Evolutionary conservation across 2,888 invertebrate species (phyloP).

Genomic region (Anaspis maculata): DNA sequence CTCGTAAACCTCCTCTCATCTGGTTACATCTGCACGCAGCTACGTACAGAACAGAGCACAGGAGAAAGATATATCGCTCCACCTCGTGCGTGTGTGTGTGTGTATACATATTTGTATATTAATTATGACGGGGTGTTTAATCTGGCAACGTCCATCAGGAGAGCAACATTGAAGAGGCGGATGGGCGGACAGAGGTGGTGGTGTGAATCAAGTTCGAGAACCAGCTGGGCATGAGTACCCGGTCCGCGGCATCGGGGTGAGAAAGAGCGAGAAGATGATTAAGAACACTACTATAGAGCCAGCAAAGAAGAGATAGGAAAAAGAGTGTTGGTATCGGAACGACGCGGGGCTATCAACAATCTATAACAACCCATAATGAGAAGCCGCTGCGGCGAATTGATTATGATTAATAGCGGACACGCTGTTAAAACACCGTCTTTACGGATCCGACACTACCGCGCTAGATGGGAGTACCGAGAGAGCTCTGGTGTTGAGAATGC

Average conservation of each 20-base stretch:
- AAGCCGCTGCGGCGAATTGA: conserved; percentile 40
- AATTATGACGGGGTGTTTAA: conserved; percentile 23
- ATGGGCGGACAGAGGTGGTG: conserved; percentile 26
- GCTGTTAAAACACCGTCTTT: too few relatives aligned
- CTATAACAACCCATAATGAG: conserved; percentile 42
- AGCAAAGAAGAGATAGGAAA: too few relatives aligned
- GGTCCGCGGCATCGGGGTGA: too few relatives aligned
- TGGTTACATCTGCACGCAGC: too few relatives aligned
- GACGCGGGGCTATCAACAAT: conserved; percentile 36
- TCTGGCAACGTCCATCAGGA: conserved; percentile 18
- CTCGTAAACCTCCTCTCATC: conserved; percentile 5
- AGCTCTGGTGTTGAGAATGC: too few relatives aligned
- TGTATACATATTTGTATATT: conserved; percentile 19
- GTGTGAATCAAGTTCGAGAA: conserved; percentile 24
- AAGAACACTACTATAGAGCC: conserved; percentile 10
- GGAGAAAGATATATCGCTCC: too few relatives aligned
- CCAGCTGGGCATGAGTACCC: too few relatives aligned
- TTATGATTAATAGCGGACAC: conserved; percentile 36
- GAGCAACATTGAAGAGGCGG: conserved; percentile 12
- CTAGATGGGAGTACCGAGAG: too few relatives aligned
- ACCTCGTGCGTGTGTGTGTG: conserved; percentile 1
- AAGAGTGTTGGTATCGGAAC: conserved; percentile 8
- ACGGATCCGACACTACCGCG: too few relatives aligned
- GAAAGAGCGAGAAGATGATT: too few relatives aligned
- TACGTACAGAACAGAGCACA: too few relatives aligned